Percentiles rank a stretch among this genome's conserved stretches.
phyloP scores from a whole-genome alignment of 2,888 invertebrate genomes.

The Latrodectus hesperus region DNA sequence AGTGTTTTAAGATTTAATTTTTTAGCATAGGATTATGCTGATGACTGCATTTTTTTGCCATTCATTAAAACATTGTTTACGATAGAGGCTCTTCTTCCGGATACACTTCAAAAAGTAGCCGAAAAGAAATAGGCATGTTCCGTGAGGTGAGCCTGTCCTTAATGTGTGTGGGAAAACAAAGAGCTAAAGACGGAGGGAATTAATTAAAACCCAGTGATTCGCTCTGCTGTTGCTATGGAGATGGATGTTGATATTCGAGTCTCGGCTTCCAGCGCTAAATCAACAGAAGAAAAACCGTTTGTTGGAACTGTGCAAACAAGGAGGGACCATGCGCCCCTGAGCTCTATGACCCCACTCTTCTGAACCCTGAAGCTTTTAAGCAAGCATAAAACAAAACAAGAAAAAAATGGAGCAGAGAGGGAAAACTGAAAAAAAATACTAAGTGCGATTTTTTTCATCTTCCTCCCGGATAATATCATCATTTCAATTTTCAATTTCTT shows the following conservation, averaged over 20 bases:
- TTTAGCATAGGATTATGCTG: no score
- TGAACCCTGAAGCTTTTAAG: conserved; percentile 50
- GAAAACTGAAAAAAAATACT: conserved; percentile 35
- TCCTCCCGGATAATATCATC: background rate
- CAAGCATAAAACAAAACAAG: conserved; percentile 55
- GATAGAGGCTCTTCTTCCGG: background rate
- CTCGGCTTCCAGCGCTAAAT: conserved; percentile 65
- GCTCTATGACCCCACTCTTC: conserved; percentile 45
- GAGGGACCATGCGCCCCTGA: conserved; percentile 40
- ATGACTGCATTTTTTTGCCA: background rate
- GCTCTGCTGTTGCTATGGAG: conserved; percentile 61
- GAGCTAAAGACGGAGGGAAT: conserved; percentile 65
- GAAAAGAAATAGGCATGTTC: conserved; percentile 21
- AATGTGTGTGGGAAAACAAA: conserved; percentile 69
- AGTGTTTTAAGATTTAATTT: no score
- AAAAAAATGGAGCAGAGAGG: conserved; percentile 34
- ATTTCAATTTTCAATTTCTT: background rate
- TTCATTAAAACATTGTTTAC: conserved; percentile 8
- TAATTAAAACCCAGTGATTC: conserved; percentile 69
- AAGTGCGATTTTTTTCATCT: background rate
- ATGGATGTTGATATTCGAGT: conserved; percentile 62
- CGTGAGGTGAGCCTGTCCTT: conserved; percentile 45
- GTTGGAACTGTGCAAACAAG: conserved; percentile 62
- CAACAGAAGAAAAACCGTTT: conserved; percentile 62
- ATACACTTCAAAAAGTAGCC: conserved; percentile 56